Percentiles rank a stretch among this genome's conserved stretches.
phyloP scores from a whole-genome alignment of 2,888 invertebrate species.

The Chymomyza fuscimana region DNA sequence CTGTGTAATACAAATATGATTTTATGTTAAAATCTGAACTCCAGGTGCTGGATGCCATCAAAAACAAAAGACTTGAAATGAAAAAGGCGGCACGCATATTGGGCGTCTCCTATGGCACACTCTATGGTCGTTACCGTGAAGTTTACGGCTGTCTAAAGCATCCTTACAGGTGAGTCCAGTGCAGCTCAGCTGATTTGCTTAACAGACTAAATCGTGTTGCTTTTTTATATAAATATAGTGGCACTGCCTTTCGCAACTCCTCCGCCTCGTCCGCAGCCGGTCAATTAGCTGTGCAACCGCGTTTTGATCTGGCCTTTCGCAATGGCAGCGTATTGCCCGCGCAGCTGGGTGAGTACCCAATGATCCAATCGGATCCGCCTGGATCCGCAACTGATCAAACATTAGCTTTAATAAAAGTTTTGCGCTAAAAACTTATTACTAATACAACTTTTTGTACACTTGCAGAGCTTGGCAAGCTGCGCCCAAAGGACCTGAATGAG shows the following conservation, averaged over 20 bases:
- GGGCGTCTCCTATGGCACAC: slow-evolving; percentile 94
- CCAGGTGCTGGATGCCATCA: slow-evolving; percentile 92
- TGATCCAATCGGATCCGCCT: background rate
- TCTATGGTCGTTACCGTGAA: slow-evolving; percentile 93
- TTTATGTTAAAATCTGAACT: background rate
- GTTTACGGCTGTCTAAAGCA: slow-evolving; percentile 93
- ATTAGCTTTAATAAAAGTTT: too few species aligned
- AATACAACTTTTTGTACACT: background rate
- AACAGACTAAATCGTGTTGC: background rate
- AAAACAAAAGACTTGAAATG: slow-evolving; percentile 95
- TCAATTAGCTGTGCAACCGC: slow-evolving; percentile 70
- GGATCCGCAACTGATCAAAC: too few species aligned
- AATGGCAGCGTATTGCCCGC: slow-evolving; percentile 55
- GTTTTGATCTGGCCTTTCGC: slow-evolving; percentile 70
- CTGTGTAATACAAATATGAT: too few species aligned
- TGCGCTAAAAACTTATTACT: background rate
- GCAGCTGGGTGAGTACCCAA: slow-evolving; percentile 55
- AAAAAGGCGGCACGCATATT: slow-evolving; percentile 94
- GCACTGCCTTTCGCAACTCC: slow-evolving; percentile 71
- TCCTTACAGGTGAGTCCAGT: slow-evolving; percentile 86
- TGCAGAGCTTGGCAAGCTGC: slow-evolving; percentile 72
- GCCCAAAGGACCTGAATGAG: slow-evolving; percentile 75
- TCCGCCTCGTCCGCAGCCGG: slow-evolving; percentile 56
- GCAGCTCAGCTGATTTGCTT: background rate
- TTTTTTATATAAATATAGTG: slow-evolving; percentile 32